phyloP scores from a whole-genome alignment of 1,140 invertebrate genomes.

The Bombus pyrosoma region DNA sequence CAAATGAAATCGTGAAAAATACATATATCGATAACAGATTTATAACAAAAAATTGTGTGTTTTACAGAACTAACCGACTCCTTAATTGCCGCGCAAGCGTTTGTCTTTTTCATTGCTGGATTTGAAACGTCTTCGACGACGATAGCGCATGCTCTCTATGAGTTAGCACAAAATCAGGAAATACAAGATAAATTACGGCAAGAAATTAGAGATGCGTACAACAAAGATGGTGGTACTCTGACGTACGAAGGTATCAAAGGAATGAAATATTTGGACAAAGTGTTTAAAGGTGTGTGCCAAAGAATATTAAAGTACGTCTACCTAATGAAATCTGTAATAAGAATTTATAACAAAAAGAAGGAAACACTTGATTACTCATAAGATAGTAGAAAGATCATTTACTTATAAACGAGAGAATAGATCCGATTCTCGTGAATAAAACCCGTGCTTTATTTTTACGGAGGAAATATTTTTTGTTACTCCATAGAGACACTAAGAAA shows the following conservation, averaged over 20 bases:
- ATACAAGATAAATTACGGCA: constrained; percentile 73
- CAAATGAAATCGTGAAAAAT: no score
- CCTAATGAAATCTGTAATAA: neutral
- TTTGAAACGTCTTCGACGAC: neutral
- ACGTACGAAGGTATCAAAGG: constrained; percentile 77
- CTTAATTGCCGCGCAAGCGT: constrained; percentile 19
- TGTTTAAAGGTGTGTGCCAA: constrained; percentile 65
- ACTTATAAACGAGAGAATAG: neutral
- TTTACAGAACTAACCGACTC: constrained; percentile 70
- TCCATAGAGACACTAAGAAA: constrained; percentile 30
- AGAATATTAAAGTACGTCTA: neutral
- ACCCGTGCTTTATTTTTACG: no score
- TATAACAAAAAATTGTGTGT: constrained; percentile 42
- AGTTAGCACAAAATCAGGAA: constrained; percentile 58
- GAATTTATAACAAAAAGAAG: no score
- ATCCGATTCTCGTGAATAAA: no score
- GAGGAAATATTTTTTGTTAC: no score
- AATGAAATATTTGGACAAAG: constrained; percentile 79
- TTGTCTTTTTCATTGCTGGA: constrained; percentile 41
- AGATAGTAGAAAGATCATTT: neutral
- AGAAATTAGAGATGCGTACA: constrained; percentile 67
- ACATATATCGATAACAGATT: neutral
- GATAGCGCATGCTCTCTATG: neutral
- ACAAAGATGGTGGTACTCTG: constrained; percentile 55
- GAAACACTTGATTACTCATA: no score